Evolutionary conservation across 2,113 vertebrate genomes (phyloP), one percentile per base, ranked within the genome.

Genomic region (Elachura formosa): DNA sequence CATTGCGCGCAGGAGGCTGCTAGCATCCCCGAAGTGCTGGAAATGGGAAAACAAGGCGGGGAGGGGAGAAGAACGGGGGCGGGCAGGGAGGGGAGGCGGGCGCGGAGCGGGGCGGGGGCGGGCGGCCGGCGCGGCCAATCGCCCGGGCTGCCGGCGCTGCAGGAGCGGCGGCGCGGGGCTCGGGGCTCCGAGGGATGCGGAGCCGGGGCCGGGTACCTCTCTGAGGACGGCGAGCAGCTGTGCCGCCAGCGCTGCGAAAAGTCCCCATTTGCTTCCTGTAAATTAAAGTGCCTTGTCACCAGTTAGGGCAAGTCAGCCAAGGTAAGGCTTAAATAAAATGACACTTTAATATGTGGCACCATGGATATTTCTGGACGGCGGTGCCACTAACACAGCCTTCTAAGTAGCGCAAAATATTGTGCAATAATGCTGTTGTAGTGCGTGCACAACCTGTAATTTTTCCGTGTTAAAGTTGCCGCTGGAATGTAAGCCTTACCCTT

Each of bases 251-350:
- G 26, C 95, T 45, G 95, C 95, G 83, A 89, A 96, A 97, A 95
- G 96, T 97, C 84, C 97, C 84, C 74, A 20, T 83, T 87, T 46
- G 96, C 95, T 95, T 75, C 97, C 95, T 96, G 24, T 59, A 73
- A 92, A 93, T 96, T 93, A 94, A 97, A 98, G 97, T 97, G 97
- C 96, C 93, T 97, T 97, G 94, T 95, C 97, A 96, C 90, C 98
- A 97, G 96, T 98, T 96, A 98, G 98, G 97, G 98, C 97, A 94
- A 97, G 96, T 96, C 97, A 94, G 95, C 97, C 86, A 97, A 98
- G 98, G 98, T 98, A 98, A 98, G 98, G 86, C 92, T 97, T 79
- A 24, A 33, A 87, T 82, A 23, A 90, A 92, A 84, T 74, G 88
- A 81, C 96, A 96, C 97, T 97, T 96, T 67, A 40, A 91, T 96